These are phyloP conservation scores for Pionites leucogaster DNA, from an alignment of 2,113 vertebrate genomes.

Conservation along the genomic window DNA sequence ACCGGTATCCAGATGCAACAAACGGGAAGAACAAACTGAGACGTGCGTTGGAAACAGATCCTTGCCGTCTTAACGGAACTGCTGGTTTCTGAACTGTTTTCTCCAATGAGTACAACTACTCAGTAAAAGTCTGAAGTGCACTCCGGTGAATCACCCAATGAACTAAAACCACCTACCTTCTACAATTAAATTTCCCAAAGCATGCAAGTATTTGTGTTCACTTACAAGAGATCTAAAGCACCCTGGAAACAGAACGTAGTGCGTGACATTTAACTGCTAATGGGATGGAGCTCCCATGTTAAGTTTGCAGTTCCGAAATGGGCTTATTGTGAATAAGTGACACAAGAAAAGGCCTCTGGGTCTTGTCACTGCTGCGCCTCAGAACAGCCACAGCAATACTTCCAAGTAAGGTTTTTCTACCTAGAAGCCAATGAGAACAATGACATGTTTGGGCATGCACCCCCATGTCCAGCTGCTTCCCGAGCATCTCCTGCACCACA, in stretches of 20 bases:
- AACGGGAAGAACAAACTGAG: neutral
- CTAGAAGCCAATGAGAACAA: neutral
- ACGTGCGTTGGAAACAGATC: neutral
- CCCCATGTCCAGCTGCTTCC: neutral
- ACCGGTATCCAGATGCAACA: neutral
- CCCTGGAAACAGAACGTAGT: neutral
- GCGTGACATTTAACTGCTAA: neutral
- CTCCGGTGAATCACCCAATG: neutral
- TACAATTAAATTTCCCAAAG: neutral
- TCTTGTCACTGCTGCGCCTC: neutral
- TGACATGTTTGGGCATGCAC: neutral
- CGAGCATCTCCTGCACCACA: neutral
- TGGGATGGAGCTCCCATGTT: neutral
- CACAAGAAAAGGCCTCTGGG: neutral
- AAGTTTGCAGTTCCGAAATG: neutral
- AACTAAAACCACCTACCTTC: neutral
- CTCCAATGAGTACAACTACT: neutral
- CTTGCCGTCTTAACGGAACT: neutral
- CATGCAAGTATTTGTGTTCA: fast-evolving
- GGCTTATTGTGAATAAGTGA: neutral
- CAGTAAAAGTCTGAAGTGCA: neutral
- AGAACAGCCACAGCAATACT: neutral
- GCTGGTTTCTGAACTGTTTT: neutral
- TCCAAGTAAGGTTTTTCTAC: neutral
- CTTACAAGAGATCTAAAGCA: neutral